Base-by-base conservation (phyloP, 2,888 invertebrate species). In the Ariolimax columbianus region DNA sequence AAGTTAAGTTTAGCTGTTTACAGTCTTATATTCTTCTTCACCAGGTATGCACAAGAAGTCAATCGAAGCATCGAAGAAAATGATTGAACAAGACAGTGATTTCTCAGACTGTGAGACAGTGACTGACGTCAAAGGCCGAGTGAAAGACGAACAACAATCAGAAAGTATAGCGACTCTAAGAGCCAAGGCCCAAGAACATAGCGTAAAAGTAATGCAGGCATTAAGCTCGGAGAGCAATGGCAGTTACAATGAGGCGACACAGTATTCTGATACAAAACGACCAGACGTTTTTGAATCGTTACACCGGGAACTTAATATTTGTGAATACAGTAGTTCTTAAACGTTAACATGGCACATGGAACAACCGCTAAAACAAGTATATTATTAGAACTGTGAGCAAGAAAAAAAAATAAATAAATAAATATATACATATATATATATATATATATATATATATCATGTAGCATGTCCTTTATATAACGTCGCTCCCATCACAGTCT, bases 1-100 rank as follows among this genome's bases (percentile, higher is more conserved):
- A n/a, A n/a, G n/a, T n/a, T n/a, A n/a, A n/a, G n/a, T n/a, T n/a
- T n/a, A n/a, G n/a, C n/a, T n/a, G n/a, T 11, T 47, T 47, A 47
- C 17, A 47, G 17, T 17, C 7, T 47, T 47, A 47, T 47, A 17
- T 51, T 33, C 26, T 36, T 40, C 55, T 82, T 26, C 23, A 90
- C 1, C 95, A 99, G 99, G 99, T 94, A 99, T 99, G 99, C 99
- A 99, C 95, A 97, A 99, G 92, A 99, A 99, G 95, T 98, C 98
- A 79, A 95, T 99, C 93, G 99, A 99, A 95, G 99, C 99, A 82
- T 98, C 99, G 89, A 97, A 97, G 91, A 97, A 98, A 94, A 96
- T 99, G 88, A 98, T 97, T 94, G 98, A 98, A 92, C 89, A 92
- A 36, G 92, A 91, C 38, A 98, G 97, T 94, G 97, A 97, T 92